Evolutionary conservation across 2,888 invertebrate genomes (phyloP), one percentile per base, ranked within the genome.

Genomic region (Cantharis lateralis): DNA sequence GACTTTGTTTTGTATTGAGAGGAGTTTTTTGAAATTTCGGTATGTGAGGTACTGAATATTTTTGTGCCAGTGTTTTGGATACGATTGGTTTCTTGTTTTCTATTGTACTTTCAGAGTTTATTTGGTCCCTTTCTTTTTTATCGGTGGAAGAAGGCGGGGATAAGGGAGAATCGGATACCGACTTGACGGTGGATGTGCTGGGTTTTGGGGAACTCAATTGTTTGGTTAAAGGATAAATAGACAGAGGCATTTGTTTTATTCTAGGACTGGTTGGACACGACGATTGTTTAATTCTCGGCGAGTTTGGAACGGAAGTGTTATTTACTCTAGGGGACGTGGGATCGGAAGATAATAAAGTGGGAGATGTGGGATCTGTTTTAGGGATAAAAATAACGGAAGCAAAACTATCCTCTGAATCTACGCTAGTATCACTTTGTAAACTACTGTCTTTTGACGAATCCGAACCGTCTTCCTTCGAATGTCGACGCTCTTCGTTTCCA

Each of bases 361-460:
- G 92, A n/a, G 92, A 92, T 83, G 92, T 87, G 63, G 91, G 91
- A 83, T 95, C 95, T 70, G 95, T 93, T 88, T 95, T 96, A 74
- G 96, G 96, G 84, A 96, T 94, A 86, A 94, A 96, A 85, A 97
- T 97, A 68, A 97, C 97, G 80, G 96, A 96, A 76, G 96, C 96
- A 85, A 97, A 96, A 87, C 96, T 96, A 85, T 97, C 97, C 87
- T 97, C 97, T 0, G 96, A 96, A 87, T 97, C 97, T 48, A 97
- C 95, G 88, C 96, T 96, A 1, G 97, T 97, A 86, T 97, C 97
- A 87, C 96, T 96, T 88, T 97, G 97, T 77, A 97, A 90, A 86
- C 96, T 96, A 86, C 96, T 95, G 83, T 95, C 95, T 88, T 95
- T 95, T 2, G 95, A 95, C 7, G 95, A 95, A 86, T 95, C 95